Conservation (phyloP, 2,797 vertebrate species). For the Notolabrus celidotus region DNA sequence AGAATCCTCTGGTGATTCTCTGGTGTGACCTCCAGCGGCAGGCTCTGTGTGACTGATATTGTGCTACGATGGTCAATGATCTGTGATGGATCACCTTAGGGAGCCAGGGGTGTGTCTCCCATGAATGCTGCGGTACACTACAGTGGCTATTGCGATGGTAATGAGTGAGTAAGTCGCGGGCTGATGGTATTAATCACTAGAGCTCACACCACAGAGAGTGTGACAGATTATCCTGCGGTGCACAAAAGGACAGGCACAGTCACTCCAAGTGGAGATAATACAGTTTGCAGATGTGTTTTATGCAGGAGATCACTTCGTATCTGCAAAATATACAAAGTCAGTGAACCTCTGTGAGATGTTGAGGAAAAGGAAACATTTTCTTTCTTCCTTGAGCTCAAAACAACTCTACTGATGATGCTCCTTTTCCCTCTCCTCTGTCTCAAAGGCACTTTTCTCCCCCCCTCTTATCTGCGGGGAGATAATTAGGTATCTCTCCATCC, state of each 20-base stretch:
- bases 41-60: constrained; percentile 52
- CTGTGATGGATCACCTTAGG: constrained; percentile 81
- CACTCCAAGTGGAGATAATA: constrained; percentile 62
- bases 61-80: constrained; percentile 68
- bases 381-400: constrained; percentile 1
- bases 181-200: constrained; percentile 79
- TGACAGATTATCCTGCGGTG: constrained; percentile 70
- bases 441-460: constrained; percentile 34
- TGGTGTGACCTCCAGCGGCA: constrained; percentile 61
- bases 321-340: constrained; percentile 24
- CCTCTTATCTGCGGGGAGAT: constrained; percentile 46
- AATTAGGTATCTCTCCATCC: constrained; percentile 42
- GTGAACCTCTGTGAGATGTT: constrained; percentile 9
- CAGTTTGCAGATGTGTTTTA: constrained; percentile 50
- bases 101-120: constrained; percentile 64
- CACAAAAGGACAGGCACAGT: constrained; percentile 66
- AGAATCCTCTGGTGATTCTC: constrained; percentile 42
- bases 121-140: constrained; percentile 31
- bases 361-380: neutral
- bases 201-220: constrained; percentile 42
- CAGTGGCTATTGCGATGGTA: constrained; percentile 66
- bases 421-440: constrained; percentile 24
- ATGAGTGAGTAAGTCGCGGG: constrained; percentile 63
- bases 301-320: neutral
- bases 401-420: constrained; percentile 20